Conservation (phyloP, 64 coral and sea anemone species). For the Porites australiensis region DNA sequence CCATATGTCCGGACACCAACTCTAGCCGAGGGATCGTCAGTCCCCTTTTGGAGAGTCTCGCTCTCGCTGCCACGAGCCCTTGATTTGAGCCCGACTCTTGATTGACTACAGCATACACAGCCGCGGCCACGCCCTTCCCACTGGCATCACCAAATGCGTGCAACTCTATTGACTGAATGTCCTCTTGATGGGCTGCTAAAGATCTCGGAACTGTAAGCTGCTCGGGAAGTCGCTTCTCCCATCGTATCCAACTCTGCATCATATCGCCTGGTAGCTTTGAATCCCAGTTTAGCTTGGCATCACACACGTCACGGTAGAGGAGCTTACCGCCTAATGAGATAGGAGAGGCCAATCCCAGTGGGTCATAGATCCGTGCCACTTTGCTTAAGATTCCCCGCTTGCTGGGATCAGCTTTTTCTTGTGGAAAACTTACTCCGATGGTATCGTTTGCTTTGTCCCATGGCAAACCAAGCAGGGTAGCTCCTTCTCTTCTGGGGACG, state of each 20-base stretch:
- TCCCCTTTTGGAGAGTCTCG: background rate
- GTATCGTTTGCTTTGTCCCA: conserved; percentile 28
- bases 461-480: conserved; percentile 6
- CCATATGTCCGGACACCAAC: background rate
- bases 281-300: background rate
- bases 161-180: background rate
- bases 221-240: no score
- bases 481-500: background rate
- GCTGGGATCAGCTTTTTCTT: background rate
- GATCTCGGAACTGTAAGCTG: no score
- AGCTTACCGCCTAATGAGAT: background rate
- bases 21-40: background rate
- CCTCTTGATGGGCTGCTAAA: background rate
- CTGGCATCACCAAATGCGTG: background rate
- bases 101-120: background rate
- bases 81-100: background rate
- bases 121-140: background rate
- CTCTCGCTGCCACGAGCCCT: background rate
- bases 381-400: background rate
- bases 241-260: no score
- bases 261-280: background rate
- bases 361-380: background rate
- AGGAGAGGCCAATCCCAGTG: no score
- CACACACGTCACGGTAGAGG: background rate
- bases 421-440: background rate